Base-by-base conservation (phyloP, 2,888 invertebrate species). In the Rhimphoctona megacephalus region DNA sequence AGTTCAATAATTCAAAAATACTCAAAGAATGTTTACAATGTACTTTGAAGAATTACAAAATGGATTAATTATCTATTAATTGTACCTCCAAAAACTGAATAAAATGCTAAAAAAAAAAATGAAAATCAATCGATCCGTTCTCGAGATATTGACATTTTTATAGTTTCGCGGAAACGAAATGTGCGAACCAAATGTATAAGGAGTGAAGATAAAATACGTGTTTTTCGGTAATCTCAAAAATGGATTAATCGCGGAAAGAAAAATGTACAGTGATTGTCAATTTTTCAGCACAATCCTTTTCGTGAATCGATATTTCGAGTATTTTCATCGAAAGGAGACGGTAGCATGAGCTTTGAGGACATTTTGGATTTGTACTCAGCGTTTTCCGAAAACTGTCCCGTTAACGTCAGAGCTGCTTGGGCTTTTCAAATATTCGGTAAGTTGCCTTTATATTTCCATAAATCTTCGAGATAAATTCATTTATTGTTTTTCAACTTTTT, bases 341-440 rank as follows among this genome's bases (percentile, higher is more conserved):
- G 95, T 52, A 95, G 95, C 89, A 95, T 97, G 92, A 97, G 97
- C 0, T 97, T 98, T 92, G 97, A 98, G 92, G 97, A 98, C 91
- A 95, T 97, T 89, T 93, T 98, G 66, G 97, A 98, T 93, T 95
- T 98, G 91, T 97, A 96, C 91, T 97, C 97, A 0, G 97, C 96
- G 1, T 96, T 98, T 95, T 97, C 97, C 64, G 95, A 96, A 25
- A 96, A 96, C 88, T 97, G 97, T 85, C 97, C 97, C 0, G 93
- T 95, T 0, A 95, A 96, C 85, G 96, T 97, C 5, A 97, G 97
- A 93, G 96, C 97, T 3, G 95, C 95, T 5, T 98, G 97, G 96
- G 97, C 97, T 17, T 98, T 98, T 92, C 95, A 95, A 93, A 96
- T 98, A 89, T 97, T 96, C 92, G 97, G 97, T 97, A 95, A 78